Evolutionary conservation across 2,888 invertebrate species (phyloP).

Genomic region (Osedax frankpressi): DNA sequence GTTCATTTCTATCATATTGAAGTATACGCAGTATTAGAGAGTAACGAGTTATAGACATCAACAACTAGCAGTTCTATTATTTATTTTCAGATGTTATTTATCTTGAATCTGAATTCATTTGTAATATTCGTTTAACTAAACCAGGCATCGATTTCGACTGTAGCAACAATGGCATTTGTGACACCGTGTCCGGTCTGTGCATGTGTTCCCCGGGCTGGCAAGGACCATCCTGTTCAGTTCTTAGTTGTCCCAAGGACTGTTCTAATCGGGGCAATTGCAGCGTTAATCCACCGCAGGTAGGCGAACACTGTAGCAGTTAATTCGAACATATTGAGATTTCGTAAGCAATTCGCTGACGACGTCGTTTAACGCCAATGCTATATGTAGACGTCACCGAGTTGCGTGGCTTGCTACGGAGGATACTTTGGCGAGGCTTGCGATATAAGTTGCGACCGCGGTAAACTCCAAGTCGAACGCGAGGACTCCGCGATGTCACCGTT

Average conservation of each 20-base stretch:
- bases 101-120: no score
- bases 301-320: no score
- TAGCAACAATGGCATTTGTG: conserved; percentile 32
- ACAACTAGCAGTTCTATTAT: no score
- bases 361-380: no score
- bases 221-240: conserved; percentile 31
- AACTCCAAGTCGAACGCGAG: neutral
- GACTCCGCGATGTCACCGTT: conserved; percentile 23
- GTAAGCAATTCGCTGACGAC: no score
- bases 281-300: no score
- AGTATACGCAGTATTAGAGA: no score
- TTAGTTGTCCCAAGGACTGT: conserved; percentile 33
- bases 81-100: no score
- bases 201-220: conserved; percentile 32
- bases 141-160: conserved; percentile 26
- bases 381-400: no score
- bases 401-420: conserved; percentile 32
- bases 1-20: no score
- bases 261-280: conserved; percentile 30
- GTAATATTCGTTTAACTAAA: neutral
- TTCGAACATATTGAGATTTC: no score
- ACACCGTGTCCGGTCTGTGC: conserved; percentile 30
- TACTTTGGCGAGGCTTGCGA: conserved; percentile 30
- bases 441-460: neutral
- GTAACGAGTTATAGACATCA: no score